Base-by-base conservation (phyloP, 2,888 invertebrate genomes). In the Emesis castigata region DNA sequence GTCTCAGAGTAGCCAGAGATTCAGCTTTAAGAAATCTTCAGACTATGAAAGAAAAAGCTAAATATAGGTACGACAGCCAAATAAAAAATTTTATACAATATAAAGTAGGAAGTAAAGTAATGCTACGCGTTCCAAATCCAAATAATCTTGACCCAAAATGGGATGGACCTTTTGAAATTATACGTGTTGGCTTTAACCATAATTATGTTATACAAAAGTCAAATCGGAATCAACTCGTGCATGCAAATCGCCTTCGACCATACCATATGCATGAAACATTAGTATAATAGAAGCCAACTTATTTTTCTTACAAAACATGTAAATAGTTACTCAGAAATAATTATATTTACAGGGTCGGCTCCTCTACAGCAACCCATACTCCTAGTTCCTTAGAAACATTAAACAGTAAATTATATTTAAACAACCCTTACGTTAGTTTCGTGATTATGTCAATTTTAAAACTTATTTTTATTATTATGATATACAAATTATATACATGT, bases 101-200 rank as follows among this genome's bases (percentile, higher is more conserved):
- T 70, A 22, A 39, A 3, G 11, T 74, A 69, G 61, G 62, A 31
- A 69, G 62, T 62, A 69, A 73, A 34, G 77, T 77, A 34, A 81
- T 83, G 81, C 34, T 88, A 16, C 69, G 76, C 11, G 80, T 87
- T 7, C 87, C 87, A 5, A 89, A 85, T 61, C 89, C 89, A 7
- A 89, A 88, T 65, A 89, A 89, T 61, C 66, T 90, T 61, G 87
- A 90, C 26, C 0, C 68, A n/a, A 89, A 89, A 83, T 89, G 88
- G 88, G 87, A 89, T n/a, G 87, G 88, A 7, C 88, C 88, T 0
- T 88, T 82, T 66, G 78, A 83, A 48, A 56, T 89, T 5, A 69
- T 85, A 9, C 69, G 88, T 14, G 73, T 86, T 53, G 89, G 89
- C 2, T 81, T 81, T 74, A 81, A 79, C 44, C 77, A 79, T 69